phyloP scores from a whole-genome alignment of 1,140 invertebrate genomes.

The Cryptotermes secundus region DNA sequence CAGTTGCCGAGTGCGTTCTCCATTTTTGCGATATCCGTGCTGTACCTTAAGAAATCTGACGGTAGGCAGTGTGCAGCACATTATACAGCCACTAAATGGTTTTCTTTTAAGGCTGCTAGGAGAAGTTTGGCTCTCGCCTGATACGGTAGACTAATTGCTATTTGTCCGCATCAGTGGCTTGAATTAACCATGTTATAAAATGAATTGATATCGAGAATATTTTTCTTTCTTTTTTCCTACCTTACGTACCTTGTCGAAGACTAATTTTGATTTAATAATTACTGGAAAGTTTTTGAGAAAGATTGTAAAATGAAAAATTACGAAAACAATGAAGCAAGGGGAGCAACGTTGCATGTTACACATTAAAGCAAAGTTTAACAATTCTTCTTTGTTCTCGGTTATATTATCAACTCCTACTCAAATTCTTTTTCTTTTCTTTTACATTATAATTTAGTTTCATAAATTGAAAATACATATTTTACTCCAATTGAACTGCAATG shows the following conservation, averaged over 20 bases:
- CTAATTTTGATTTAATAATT: constrained; percentile 35
- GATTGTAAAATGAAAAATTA: constrained; percentile 32
- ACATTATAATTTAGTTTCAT: neutral
- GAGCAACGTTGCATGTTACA: constrained; percentile 5
- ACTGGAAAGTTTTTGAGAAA: constrained; percentile 29
- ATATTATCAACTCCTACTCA: neutral
- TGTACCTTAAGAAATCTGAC: neutral
- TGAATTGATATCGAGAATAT: constrained; percentile 33
- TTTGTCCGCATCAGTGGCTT: constrained; percentile 32
- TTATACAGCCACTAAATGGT: constrained; percentile 26
- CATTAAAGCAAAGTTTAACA: constrained; percentile 20
- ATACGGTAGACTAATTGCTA: constrained; percentile 28
- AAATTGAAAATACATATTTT: neutral
- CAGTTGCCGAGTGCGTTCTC: neutral
- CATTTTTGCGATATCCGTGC: neutral
- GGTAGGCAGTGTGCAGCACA: neutral
- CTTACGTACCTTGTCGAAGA: constrained; percentile 31
- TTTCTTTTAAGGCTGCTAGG: constrained; percentile 2
- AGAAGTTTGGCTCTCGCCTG: constrained; percentile 13
- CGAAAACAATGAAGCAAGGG: constrained; percentile 33
- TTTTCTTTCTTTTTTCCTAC: neutral
- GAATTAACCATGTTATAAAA: constrained; percentile 34
- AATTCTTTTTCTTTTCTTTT: neutral
- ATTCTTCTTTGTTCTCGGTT: constrained; percentile 10
- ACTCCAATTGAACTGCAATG: too few species aligned